Base-by-base conservation (phyloP, 1,140 invertebrate genomes). In the Aphelenchoides besseyi region DNA sequence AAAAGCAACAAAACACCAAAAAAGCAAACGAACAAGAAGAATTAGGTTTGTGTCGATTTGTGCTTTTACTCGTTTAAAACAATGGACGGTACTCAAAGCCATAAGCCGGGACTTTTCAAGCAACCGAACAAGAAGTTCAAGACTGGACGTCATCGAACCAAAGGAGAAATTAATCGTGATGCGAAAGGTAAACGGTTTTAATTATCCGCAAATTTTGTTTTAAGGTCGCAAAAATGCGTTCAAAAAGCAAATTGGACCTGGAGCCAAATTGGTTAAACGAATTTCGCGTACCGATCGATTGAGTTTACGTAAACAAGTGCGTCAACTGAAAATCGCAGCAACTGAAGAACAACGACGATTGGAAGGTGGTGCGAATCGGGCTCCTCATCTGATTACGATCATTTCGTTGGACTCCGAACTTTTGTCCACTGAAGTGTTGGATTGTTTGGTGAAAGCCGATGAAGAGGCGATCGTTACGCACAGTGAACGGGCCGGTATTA, bases 81-180 rank as follows among this genome's bases (percentile, higher is more conserved):
- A 23, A 48, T 48, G 41, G 41, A 48, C 12, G 41, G 41, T 12
- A 23, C 41, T 9, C 52, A 63, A 32, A 23, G 29, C n/a, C 76
- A 78, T 62, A 59, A 77, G 12, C 53, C 76, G 12, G 78, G 76
- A 3, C 52, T 68, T n/a, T 78, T 78, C 41, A 78, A 78, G 54
- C 59, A 70, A 8, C 68, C 78, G 2, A 69, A 71, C 33, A 78
- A 78, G 41, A 57, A 68, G 23, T 74, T 77, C 53, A 70, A 74
- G 26, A 68, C 69, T 9, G 76, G 76, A 8, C 74, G 70, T 2
- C 76, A 78, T 76, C 79, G 76, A 5, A 78, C 76, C 48, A 78
- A 78, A 52, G 41, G 71, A 18, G 73, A 72, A 61, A 74, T 72
- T 29, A 28, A 70, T 72, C 68, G 71, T 8, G 71, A 62, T 29